Evolutionary conservation across 2,113 vertebrate species (phyloP).

Genomic region (Melospiza melodia): DNA sequence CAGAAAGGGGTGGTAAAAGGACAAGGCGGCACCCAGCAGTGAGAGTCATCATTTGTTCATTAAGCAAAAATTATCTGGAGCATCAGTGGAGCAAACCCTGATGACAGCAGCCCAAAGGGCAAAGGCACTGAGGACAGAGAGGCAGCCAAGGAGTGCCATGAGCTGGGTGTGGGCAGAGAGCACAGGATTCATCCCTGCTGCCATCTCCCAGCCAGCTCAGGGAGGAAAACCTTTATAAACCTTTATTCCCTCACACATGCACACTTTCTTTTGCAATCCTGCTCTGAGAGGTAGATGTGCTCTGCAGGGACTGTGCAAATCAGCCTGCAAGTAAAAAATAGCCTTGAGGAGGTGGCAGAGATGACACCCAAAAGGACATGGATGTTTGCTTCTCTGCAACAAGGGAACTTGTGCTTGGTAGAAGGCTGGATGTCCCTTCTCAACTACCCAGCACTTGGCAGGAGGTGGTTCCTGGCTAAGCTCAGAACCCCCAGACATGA

Average conservation of each 20-base stretch:
- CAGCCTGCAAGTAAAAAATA: background rate
- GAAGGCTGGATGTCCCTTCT: background rate
- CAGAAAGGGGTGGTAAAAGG: background rate
- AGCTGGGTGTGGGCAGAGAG: background rate
- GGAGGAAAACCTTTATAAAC: background rate
- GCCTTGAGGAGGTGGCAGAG: background rate
- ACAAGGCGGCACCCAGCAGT: background rate
- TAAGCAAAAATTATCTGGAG: background rate
- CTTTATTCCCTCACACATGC: background rate
- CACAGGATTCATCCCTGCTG: background rate
- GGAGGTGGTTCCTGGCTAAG: background rate
- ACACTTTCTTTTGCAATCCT: background rate
- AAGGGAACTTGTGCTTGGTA: rapidly evolving
- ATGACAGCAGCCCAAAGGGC: background rate
- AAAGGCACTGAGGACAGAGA: rapidly evolving
- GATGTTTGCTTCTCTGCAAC: background rate
- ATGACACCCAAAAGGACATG: background rate
- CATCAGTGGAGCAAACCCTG: background rate
- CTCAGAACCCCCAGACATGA: rapidly evolving
- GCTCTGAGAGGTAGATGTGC: background rate
- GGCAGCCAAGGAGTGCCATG: rapidly evolving
- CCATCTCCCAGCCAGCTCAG: background rate
- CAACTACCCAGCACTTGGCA: background rate
- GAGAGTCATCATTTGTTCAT: background rate
- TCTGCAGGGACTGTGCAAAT: background rate